A percentile compares a stretch with the other conserved stretches of the same genome.
phyloP scores from a whole-genome alignment of 1,140 invertebrate genomes.

The Dendroctonus ponderosae region DNA sequence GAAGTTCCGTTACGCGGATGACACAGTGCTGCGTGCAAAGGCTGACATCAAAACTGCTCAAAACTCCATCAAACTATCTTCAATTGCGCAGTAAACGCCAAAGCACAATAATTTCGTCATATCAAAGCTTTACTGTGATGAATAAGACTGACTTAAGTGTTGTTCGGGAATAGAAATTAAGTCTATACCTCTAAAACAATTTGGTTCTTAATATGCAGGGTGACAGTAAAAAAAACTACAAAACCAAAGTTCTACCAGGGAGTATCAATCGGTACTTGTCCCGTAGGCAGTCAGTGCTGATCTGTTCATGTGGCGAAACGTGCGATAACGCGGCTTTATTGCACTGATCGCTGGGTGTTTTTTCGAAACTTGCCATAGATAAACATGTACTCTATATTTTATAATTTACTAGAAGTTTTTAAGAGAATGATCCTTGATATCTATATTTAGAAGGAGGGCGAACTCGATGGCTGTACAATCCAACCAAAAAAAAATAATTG shows the following conservation, averaged over 20 bases:
- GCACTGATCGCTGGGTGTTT: no score
- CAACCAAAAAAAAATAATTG: constrained; percentile 40
- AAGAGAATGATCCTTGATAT: neutral
- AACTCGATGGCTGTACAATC: constrained; percentile 38
- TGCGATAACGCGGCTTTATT: no score
- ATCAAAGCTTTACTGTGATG: constrained; percentile 55
- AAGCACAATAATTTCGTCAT: constrained; percentile 55
- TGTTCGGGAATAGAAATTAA: constrained; percentile 42
- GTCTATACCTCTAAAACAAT: constrained; percentile 33
- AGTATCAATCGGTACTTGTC: no score
- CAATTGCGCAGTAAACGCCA: constrained; percentile 22
- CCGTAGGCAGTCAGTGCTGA: no score
- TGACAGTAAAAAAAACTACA: neutral
- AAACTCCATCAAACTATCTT: neutral
- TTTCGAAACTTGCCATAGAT: no score
- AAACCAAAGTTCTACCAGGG: no score
- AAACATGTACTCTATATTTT: no score
- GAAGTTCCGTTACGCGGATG: no score
- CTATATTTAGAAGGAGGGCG: constrained; percentile 13
- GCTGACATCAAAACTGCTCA: no score
- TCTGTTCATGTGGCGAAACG: no score
- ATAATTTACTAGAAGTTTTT: no score
- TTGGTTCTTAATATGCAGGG: constrained; percentile 14
- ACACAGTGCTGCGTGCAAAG: no score
- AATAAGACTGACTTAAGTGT: constrained; percentile 51